A percentile compares a stretch with the other conserved stretches of the same genome.
Evolutionary conservation across 2,113 vertebrate species (phyloP).

Genomic region (Melanostigma gelatinosum): DNA sequence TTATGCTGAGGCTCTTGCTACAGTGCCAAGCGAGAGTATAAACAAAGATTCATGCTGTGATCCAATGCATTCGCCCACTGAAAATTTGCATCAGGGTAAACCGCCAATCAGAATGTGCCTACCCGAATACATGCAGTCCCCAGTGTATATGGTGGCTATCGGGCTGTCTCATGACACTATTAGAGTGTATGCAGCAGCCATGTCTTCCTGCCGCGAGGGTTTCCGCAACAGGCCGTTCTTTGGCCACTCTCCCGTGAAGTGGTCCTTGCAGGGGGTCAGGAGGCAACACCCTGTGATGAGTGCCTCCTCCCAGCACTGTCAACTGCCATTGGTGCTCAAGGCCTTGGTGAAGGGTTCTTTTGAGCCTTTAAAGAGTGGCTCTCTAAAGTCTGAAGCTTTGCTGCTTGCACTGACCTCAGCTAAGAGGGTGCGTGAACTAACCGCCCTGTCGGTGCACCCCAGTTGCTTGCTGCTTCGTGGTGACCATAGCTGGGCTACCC

Average conservation of each 20-base stretch:
- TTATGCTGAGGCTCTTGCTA: too few species aligned
- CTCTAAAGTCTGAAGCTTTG: neutral
- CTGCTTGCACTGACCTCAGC: neutral
- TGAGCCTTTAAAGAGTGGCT: neutral
- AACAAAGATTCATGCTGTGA: neutral
- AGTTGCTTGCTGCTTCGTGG: neutral
- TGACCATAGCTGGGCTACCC: neutral
- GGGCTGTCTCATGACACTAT: neutral
- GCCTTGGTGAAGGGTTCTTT: neutral
- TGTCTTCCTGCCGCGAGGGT: neutral
- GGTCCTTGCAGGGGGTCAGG: neutral
- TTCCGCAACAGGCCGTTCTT: neutral
- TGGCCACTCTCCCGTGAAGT: neutral
- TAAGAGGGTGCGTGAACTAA: neutral
- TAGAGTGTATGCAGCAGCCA: neutral
- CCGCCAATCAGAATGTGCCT: neutral
- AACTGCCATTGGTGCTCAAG: neutral
- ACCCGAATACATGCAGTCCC: neutral
- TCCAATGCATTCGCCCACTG: neutral
- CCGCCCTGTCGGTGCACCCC: neutral
- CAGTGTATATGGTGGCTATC: neutral
- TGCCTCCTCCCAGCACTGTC: neutral
- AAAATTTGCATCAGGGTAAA: neutral
- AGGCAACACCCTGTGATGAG: neutral
- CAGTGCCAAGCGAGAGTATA: neutral